Evolutionary conservation across 2,113 vertebrate genomes (phyloP).

Genomic region (Porphyrio hochstetteri): DNA sequence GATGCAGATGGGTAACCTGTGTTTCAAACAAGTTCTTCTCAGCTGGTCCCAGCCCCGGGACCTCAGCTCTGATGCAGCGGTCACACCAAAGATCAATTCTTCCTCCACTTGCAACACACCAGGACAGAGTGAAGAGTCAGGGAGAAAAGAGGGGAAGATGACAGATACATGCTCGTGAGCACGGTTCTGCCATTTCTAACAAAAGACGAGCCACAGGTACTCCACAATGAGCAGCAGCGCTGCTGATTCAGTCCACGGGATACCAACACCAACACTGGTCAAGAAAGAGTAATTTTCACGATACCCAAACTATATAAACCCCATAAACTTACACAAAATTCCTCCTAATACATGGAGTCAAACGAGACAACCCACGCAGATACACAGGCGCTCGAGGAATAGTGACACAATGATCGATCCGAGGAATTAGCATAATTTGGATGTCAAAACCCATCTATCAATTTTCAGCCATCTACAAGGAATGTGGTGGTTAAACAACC

Average conservation of each 20-base stretch:
- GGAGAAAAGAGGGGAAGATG: constrained; percentile 40
- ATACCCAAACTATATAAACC: background rate
- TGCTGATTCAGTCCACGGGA: background rate
- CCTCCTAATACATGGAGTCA: background rate
- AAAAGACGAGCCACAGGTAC: background rate
- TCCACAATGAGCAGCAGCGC: background rate
- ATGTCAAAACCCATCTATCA: background rate
- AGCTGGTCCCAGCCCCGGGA: constrained; percentile 15
- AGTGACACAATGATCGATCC: background rate
- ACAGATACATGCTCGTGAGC: background rate
- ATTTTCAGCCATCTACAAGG: background rate
- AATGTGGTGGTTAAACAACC: background rate
- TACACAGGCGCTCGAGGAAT: background rate
- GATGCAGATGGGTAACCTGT: background rate
- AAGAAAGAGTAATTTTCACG: background rate
- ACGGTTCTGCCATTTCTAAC: constrained; percentile 5
- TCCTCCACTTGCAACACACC: background rate
- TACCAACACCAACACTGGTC: background rate
- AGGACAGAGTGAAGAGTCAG: background rate
- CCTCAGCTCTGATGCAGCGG: background rate
- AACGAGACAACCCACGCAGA: background rate
- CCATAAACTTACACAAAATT: background rate
- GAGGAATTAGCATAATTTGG: background rate
- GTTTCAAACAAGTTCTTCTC: background rate
- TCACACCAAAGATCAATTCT: constrained; percentile 4